Base-by-base conservation (phyloP, 2,888 invertebrate genomes). In the Automeris io region DNA sequence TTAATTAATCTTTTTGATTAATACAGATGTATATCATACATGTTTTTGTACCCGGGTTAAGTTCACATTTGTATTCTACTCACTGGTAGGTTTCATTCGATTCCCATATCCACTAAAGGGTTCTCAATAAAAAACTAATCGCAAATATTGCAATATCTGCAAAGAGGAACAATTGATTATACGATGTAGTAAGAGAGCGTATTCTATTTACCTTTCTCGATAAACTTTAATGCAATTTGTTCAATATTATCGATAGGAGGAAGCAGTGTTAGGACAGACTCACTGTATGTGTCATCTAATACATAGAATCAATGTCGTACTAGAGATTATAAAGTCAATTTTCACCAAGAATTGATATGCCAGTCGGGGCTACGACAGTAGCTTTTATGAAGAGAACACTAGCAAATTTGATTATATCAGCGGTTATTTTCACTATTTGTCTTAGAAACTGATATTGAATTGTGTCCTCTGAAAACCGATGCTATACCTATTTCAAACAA, bases 361-460 rank as follows among this genome's bases (percentile, higher is more conserved):
- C 13, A 6, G 13, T 26, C 18, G 13, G 25, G 21, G 13, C 6
- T 36, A 26, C 19, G 29, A 22, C 16, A 21, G 12, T 8, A 22
- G 21, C 52, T 52, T 47, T 50, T 50, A 44, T 48, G 51, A 46
- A 47, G 42, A 47, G 47, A 39, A 43, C 40, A 42, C 45, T 43
- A 34, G 46, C 46, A 47, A 45, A 52, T 51, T 54, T 46, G 48
- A 64, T 53, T 54, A 22, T 18, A 24, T 18, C 24, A 11, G 18
- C 23, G 46, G 55, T 45, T 53, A 49, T 53, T 48, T 45, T 53
- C 47, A 50, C 50, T 57, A 54, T 62, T 67, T 65, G 64, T 70
- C 63, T 60, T 68, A 61, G 61, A 67, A 68, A 67, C 61, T 67
- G 61, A 65, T 60, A 62, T 48, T 49, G 55, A 70, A 7, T 26